Percentiles rank a stretch among this genome's conserved stretches.
Conservation (phyloP, 2,113 vertebrate genomes). For the Mionectes macconnelli region DNA sequence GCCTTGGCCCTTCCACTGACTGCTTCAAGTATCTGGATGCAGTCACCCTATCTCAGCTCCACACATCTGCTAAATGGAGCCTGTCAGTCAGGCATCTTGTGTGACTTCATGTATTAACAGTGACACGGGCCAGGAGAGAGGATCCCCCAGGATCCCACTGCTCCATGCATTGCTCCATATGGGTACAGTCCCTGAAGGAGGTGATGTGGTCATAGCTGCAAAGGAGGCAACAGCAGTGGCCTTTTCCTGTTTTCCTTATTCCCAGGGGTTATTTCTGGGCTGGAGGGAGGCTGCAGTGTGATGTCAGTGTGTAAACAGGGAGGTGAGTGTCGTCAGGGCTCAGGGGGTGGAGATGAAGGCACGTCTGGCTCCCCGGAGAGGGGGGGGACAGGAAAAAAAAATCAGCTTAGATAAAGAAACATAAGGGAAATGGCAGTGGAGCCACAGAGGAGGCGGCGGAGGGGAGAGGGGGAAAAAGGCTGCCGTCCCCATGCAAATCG, state of each 20-base stretch:
- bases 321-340: constrained; percentile 61
- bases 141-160: neutral
- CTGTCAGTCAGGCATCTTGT: fast-evolving
- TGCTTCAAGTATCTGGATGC: neutral
- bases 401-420: constrained; percentile 12
- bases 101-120: fast-evolving
- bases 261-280: constrained; percentile 58
- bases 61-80: neutral
- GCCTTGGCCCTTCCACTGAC: neutral
- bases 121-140: fast-evolving
- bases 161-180: fast-evolving
- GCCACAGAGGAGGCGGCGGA: neutral
- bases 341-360: constrained; percentile 50
- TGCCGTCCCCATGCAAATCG: constrained; percentile 27
- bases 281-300: constrained; percentile 52
- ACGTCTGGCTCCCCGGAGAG: neutral
- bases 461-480: neutral
- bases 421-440: constrained; percentile 19
- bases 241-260: constrained; percentile 66
- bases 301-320: constrained; percentile 80
- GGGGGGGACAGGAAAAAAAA: neutral
- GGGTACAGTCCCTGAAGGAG: neutral
- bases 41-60: neutral
- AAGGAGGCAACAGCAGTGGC: neutral
- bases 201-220: neutral